A percentile compares a stretch with the other conserved stretches of the same genome.
Conservation (phyloP, 2,797 vertebrate genomes). For the Percopsis omiscomaycus region DNA sequence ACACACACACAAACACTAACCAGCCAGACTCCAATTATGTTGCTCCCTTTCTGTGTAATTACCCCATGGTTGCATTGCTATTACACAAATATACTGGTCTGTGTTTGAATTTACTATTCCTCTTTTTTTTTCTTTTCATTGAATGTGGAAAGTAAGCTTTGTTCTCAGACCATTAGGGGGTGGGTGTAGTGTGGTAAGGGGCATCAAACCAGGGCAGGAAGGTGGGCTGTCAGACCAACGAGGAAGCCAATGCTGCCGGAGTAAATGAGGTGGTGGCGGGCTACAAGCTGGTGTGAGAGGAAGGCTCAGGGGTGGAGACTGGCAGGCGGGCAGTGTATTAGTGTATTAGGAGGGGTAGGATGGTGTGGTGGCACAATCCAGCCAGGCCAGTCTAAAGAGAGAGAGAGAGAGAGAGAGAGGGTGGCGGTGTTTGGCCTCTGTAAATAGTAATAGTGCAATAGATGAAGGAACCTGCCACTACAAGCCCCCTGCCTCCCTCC, state of each 20-base stretch:
- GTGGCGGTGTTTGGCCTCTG: slow-evolving; percentile 42
- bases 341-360: slow-evolving; percentile 20
- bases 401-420: slow-evolving; percentile 12
- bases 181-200: slow-evolving; percentile 43
- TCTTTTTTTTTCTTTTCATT: slow-evolving; percentile 23
- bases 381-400: neutral
- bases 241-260: slow-evolving; percentile 46
- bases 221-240: slow-evolving; percentile 43
- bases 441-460: slow-evolving; percentile 53
- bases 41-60: slow-evolving; percentile 36
- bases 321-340: slow-evolving; percentile 14
- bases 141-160: slow-evolving; percentile 43
- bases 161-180: slow-evolving; percentile 33
- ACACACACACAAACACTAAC: neutral
- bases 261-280: slow-evolving; percentile 55
- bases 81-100: slow-evolving; percentile 45
- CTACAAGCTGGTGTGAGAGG: slow-evolving; percentile 36
- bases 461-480: too few relatives aligned
- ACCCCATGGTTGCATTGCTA: slow-evolving; percentile 27
- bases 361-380: slow-evolving; percentile 41
- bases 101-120: slow-evolving; percentile 36
- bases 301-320: slow-evolving; percentile 37
- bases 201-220: slow-evolving; percentile 43
- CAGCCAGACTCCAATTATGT: slow-evolving; percentile 31
- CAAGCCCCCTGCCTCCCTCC: slow-evolving; percentile 8